Evolutionary conservation across 2,797 vertebrate species (phyloP), one percentile per base, ranked within the genome.

Genomic region (Anguilla marmorata): DNA sequence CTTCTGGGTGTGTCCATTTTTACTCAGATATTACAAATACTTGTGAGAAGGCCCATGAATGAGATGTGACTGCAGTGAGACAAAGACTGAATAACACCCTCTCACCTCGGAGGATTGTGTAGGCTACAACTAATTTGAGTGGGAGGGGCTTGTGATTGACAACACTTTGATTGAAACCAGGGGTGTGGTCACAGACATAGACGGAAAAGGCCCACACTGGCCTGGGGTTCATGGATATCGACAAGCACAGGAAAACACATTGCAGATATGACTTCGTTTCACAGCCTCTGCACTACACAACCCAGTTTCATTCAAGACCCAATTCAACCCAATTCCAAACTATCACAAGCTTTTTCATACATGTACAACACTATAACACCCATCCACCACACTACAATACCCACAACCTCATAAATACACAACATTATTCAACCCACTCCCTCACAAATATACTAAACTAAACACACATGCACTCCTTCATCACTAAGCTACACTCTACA

Each of bases 401-500:
- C 85, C 4, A 30, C 9, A 30, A 58, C 60, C 84, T 84, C 84
- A 80, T 24, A 33, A 84, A 82, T 66, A 80, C 86, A 86, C 85
- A 80, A 85, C 58, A 89, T 85, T 87, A 86, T 85, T 19, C 48
- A 58, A 86, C 87, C 83, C 83, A 69, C 69, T 85, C 33, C 45
- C 2, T 19, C 80, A 52, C 33, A 21, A 8, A 79, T 45, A 21
- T 30, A 86, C 48, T 63, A 58, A 82, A 19, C 63, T 21, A 33
- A 19, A 76, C 54, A 69, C 86, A 86, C 66, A 84, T 76, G 84
- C 37, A 85, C 41, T 8, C 16, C 6, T 41, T 16, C 30, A 2
- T 24, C 37, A 4, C 24, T 82, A 45, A 82, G 2, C 37, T 14
- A 48, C 5, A 48, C 45, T 37, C 33, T 7, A n/a, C 50, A 52